These are phyloP conservation scores for Suillia variegata DNA, from an alignment of 2,888 invertebrate species.

Conservation along the genomic window DNA sequence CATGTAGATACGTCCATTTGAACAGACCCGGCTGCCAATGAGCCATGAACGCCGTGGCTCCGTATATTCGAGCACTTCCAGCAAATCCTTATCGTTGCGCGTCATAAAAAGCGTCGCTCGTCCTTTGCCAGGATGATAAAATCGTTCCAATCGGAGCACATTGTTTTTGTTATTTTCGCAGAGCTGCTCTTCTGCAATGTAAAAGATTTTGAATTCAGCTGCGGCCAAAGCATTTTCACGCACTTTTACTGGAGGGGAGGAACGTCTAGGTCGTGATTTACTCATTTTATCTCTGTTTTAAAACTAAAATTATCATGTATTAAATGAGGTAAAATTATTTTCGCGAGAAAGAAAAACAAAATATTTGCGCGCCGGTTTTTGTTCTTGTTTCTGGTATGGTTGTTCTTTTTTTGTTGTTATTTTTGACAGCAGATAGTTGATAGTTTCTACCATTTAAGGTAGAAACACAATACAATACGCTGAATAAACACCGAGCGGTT, in stretches of 20 bases:
- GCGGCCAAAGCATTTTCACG: slow-evolving; percentile 28
- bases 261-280: slow-evolving; percentile 39
- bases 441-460: too few species aligned
- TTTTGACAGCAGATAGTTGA: too few species aligned
- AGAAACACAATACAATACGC: too few species aligned
- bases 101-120: slow-evolving; percentile 43
- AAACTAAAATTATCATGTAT: too few species aligned
- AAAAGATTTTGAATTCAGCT: slow-evolving; percentile 43
- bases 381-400: too few species aligned
- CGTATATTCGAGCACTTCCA: slow-evolving; percentile 50
- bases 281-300: slow-evolving; percentile 31
- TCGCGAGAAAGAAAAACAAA: too few species aligned
- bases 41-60: slow-evolving; percentile 83
- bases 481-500: too few species aligned
- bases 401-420: too few species aligned
- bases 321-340: too few species aligned
- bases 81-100: slow-evolving; percentile 32
- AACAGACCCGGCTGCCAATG: slow-evolving; percentile 76
- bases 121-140: slow-evolving; percentile 52
- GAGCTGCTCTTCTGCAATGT: slow-evolving; percentile 42
- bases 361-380: too few species aligned
- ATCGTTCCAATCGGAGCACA: slow-evolving; percentile 43
- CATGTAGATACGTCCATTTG: slow-evolving; percentile 82
- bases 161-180: slow-evolving; percentile 18
- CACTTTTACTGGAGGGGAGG: slow-evolving; percentile 32